Evolutionary conservation across 2,797 vertebrate genomes (phyloP), one percentile per base, ranked within the genome.

Genomic region (Parotocinclus haroldoi): DNA sequence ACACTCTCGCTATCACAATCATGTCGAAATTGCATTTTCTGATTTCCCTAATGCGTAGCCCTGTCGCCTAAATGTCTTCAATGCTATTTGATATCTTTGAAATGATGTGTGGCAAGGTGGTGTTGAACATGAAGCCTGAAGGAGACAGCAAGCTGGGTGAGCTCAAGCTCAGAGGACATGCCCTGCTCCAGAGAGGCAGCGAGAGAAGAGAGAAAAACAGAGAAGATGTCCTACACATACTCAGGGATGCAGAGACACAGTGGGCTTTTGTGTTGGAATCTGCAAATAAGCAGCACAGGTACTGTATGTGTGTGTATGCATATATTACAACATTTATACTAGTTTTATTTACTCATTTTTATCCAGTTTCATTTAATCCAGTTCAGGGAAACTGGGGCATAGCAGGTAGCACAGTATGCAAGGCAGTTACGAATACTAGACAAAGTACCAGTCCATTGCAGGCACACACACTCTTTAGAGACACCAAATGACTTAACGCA

Each of bases 81-180:
- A 60, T 48, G 11, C 40, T 7, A 11, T 9, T n/a, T 48, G 12
- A 13, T 4, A 1, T 7, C 3, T 6, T 48, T 12, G 37, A 11
- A 27, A 10, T 45, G 7, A 18, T 59, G 8, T 55, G 10, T 66
- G 36, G 62, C 18, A 54, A 92, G 91, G 86, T 84, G 80, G 85
- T 90, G 53, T 74, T 82, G 76, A 69, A 72, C 62, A 79, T 83
- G 36, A 86, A 74, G 62, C 73, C 82, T 17, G 82, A 84, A 71
- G 88, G 85, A 38, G 81, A 84, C 5, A 60, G 75, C 65, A 88
- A 83, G 78, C 66, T 89, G 65, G 79, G 87, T 74, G 72, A 58
- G 17, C 40, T 74, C 36, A 68, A 44, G 37, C 39, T 38, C 42
- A 38, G 11, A 44, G 19, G 53, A 16, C 65, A 69, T 14, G 42